Percentiles rank a stretch among this genome's conserved stretches.
phyloP scores from a whole-genome alignment of 2,113 vertebrate species.

The Entomyzon cyanotis region DNA sequence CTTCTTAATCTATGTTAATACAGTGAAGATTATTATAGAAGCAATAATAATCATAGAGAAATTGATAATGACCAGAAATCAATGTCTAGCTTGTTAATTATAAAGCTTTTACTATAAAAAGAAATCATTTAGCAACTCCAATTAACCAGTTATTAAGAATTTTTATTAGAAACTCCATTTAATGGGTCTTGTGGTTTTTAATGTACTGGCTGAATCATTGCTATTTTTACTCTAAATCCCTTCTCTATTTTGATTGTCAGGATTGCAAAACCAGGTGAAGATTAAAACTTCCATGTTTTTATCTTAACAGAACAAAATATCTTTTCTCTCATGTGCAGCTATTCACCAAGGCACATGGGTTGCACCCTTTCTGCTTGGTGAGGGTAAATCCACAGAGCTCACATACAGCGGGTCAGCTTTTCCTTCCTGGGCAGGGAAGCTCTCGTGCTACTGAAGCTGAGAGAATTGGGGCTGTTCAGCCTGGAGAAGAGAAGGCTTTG shows the following conservation, averaged over 20 bases:
- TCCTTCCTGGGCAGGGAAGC: background rate
- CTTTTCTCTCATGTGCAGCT: background rate
- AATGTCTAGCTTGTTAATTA: constrained; percentile 75
- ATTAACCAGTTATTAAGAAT: constrained; percentile 65
- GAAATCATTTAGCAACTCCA: constrained; percentile 73
- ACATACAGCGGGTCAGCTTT: rapidly evolving
- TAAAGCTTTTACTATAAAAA: constrained; percentile 76
- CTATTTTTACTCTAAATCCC: constrained; percentile 29
- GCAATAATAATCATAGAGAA: constrained; percentile 75
- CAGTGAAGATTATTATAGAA: constrained; percentile 72
- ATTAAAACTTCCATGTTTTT: background rate
- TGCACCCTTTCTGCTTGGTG: background rate
- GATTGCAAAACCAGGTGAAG: background rate
- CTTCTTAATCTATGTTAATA: constrained; percentile 74
- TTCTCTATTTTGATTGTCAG: background rate
- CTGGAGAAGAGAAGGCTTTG: background rate
- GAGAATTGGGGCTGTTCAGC: background rate
- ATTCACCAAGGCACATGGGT: background rate
- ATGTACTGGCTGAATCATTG: background rate
- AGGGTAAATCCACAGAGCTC: background rate
- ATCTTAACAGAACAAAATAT: background rate
- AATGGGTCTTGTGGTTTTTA: constrained; percentile 44
- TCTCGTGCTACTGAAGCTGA: background rate
- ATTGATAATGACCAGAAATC: constrained; percentile 76
- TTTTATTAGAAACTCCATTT: constrained; percentile 67